A percentile compares a stretch with the other conserved stretches of the same genome.
Evolutionary conservation across 2,888 invertebrate species (phyloP).

Genomic region (Idaea biselata): DNA sequence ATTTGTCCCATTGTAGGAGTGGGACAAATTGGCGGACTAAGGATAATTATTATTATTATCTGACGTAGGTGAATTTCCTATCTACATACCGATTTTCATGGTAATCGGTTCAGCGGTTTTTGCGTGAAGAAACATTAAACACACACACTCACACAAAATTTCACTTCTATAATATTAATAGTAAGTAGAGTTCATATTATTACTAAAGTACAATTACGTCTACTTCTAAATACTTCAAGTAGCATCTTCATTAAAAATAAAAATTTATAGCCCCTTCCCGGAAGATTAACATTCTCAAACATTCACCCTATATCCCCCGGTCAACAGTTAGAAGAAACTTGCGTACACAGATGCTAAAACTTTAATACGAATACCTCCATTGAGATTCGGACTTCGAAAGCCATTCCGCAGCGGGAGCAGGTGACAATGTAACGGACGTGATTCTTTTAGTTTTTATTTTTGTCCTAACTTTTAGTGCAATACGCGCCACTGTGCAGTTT

Average conservation of each 20-base stretch:
- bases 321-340: not conserved
- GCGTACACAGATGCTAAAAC: conserved; percentile 1
- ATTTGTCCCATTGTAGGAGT: too few species aligned
- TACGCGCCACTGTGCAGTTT: conserved; percentile 34
- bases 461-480: conserved; percentile 31
- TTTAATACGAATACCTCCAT: conserved; percentile 1
- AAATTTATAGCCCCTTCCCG: not conserved
- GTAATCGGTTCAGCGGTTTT: too few species aligned
- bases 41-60: too few species aligned
- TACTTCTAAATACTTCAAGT: too few species aligned
- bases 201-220: too few species aligned
- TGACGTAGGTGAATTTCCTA: too few species aligned
- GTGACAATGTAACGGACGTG: conserved; percentile 48
- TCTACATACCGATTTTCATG: too few species aligned
- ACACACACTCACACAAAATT: too few species aligned
- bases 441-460: conserved; percentile 45
- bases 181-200: too few species aligned
- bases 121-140: too few species aligned
- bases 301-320: not conserved
- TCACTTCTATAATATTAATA: too few species aligned
- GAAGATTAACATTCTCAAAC: not conserved
- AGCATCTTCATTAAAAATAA: not conserved
- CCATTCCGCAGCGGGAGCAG: conserved; percentile 45
- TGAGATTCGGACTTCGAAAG: conserved; percentile 31
- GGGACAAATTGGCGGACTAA: too few species aligned